Base-by-base conservation (phyloP, 1,140 invertebrate genomes). In the Aphaenogaster rudis region DNA sequence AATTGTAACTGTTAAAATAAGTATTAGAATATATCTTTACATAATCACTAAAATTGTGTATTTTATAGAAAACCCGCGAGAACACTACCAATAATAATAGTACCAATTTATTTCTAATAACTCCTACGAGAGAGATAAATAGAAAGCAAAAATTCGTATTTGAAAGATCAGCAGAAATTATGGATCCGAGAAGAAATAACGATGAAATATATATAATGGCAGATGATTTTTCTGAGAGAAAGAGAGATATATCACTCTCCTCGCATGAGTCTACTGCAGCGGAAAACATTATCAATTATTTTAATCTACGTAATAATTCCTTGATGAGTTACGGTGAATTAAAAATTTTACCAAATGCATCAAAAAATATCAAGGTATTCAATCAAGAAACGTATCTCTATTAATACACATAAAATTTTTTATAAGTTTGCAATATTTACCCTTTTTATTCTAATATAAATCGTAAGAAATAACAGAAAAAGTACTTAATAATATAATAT, bases 91-190 rank as follows among this genome's bases (percentile, higher is more conserved):
- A 67, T 7, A 33, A 54, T 28, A 13, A 54, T 28, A 13, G 0
- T 57, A 52, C 6, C 2, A 8, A 42, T 69, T 42, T 13, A 42
- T 3, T 28, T 66, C 6, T 39, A 15, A 48, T 48, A 17, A 54
- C 42, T 54, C 7, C 63, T 33, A 13, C 21, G 7, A 21, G 21
- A 21, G 21, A 21, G 21, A 42, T 57, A 28, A 67, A 28, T 67
- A 28, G 11, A 15, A 84, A 28, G 8, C 15, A 13, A 48, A 63
- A 63, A n/a, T 63, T 54, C 0, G 5, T 81, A 5, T 67, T 61
- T 11, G n/a, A 74, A 1, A 84, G 80, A 63, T 84, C 80, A 11
- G 42, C 28, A 71, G 64, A 81, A 59, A 74, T 74, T 17, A 21
- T 36, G 28, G 42, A 45, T 2, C 2, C 9, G 9, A 57, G 11